Evolutionary conservation across 2,113 vertebrate species (phyloP), one percentile per base, ranked within the genome.

Genomic region (Brevimyrus niger): DNA sequence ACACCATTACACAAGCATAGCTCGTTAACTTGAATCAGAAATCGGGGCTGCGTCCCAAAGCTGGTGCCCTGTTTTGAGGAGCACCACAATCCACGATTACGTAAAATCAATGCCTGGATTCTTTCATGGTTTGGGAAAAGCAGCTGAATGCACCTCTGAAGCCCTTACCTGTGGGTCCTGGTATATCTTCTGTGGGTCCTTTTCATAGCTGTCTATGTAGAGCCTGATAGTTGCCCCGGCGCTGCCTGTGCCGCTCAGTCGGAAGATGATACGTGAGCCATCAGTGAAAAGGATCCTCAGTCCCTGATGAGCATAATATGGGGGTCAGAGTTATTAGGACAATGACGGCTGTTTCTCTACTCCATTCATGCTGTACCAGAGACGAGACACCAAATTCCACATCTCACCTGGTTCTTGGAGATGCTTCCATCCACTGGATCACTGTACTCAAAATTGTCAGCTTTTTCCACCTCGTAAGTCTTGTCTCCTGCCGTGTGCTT

Each of bases 171-270:
- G 98, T 0, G 98, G 97, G 88, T 99, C 98, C 89, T 97, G 95
- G 69, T 96, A 94, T 58, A 99, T 99, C 93, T 98, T 99, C 92
- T 96, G 91, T 0, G 93, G 73, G 23, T 99, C 98, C 48, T 99
- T 99, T 95, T 99, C 98, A 0, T 99, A 99, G 96, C 98, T 99
- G 95, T 99, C 98, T 1, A 99, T 97, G 94, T 99, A 99, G 31
- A 99, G 96, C 42, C 98, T 95, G 91, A 99, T 91, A 2, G 98
- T 99, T 55, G 98, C 98, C 23, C 98, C 98, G 0, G 98, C 97
- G 0, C 98, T 99, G 93, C 98, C 98, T 0, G 98, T 99, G 44
- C 98, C 98, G 0, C 98, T 99, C 85, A 99, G 97, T 55, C 98
- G 96, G 96, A 99, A 99, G 93, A 99, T 98, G 89, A 99, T 94